Percentiles rank a stretch among this genome's conserved stretches.
phyloP scores from a whole-genome alignment of 2,113 vertebrate species.

The Brachyhypopomus occidentalis region DNA sequence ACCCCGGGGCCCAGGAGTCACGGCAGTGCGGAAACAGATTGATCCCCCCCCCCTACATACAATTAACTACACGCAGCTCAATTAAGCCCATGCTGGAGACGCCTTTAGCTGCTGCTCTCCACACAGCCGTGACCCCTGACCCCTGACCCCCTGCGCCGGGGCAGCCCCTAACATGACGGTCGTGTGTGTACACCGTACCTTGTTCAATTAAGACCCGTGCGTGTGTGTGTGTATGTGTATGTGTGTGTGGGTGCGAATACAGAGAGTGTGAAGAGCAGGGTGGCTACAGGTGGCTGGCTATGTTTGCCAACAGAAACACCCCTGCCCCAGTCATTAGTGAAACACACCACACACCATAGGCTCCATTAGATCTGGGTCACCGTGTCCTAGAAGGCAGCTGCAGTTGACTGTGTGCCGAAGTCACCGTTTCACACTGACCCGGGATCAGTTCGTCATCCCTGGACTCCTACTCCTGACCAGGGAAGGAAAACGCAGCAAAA shows the following conservation, averaged over 20 bases:
- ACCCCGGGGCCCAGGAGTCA: conserved; percentile 75
- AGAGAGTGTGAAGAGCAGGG: background rate
- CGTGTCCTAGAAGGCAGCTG: background rate
- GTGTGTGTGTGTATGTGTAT: conserved; percentile 19
- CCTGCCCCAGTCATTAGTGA: background rate
- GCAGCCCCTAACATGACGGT: too few species aligned
- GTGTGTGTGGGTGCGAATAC: background rate
- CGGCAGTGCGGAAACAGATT: conserved; percentile 78
- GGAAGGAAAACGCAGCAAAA: background rate
- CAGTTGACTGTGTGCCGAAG: background rate
- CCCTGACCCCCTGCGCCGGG: conserved; percentile 21
- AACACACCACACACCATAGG: background rate
- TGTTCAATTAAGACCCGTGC: background rate
- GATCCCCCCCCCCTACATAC: conserved; percentile 78
- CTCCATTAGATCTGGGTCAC: conserved; percentile 7
- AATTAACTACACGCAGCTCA: conserved; percentile 81
- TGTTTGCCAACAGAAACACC: conserved; percentile 3
- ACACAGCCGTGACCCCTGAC: conserved; percentile 61
- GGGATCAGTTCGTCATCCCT: background rate
- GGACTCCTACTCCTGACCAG: background rate
- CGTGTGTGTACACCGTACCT: too few species aligned
- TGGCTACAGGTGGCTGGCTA: conserved; percentile 1
- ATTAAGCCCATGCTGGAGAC: conserved; percentile 77
- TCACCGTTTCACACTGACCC: background rate
- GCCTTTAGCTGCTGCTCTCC: conserved; percentile 65